A percentile compares a stretch with the other conserved stretches of the same genome.
phyloP scores from a whole-genome alignment of 2,113 vertebrate genomes.

The Poecile atricapillus region DNA sequence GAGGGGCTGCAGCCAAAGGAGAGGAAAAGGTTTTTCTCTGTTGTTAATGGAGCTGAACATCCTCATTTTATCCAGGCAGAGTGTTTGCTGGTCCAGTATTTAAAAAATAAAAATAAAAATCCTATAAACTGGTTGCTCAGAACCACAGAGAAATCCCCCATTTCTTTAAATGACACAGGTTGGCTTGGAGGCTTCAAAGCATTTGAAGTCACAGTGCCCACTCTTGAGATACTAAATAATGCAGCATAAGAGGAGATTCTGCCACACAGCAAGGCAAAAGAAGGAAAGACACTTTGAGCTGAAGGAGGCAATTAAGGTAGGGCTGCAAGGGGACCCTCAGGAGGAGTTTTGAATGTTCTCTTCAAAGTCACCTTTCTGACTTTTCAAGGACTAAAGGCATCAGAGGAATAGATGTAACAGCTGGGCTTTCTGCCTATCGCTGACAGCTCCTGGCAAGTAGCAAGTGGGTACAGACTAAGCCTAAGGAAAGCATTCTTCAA shows the following conservation, averaged over 20 bases:
- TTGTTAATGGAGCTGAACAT: not conserved
- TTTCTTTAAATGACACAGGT: not conserved
- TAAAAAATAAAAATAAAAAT: not conserved
- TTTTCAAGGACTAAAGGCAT: not conserved
- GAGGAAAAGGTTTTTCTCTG: not conserved
- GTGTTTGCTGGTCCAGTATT: not conserved
- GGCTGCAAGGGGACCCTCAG: not conserved
- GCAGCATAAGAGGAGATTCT: not conserved
- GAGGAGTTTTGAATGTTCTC: not conserved
- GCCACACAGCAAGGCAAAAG: not conserved
- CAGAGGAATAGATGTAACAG: not conserved
- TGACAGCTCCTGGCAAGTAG: not conserved
- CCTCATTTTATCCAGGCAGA: not conserved
- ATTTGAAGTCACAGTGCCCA: slow-evolving; percentile 1
- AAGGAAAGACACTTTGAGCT: not conserved
- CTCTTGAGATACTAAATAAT: slow-evolving; percentile 24
- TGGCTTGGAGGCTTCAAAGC: not conserved
- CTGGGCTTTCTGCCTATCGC: not conserved
- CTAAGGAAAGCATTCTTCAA: not conserved
- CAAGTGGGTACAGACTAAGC: not conserved
- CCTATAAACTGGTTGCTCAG: not conserved
- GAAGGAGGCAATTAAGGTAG: slow-evolving; percentile 3
- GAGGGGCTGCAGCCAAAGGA: not conserved
- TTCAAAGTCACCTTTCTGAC: not conserved
- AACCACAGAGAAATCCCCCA: not conserved